Base-by-base conservation (phyloP, 1,140 invertebrate species). In the Polypedilum pembai region DNA sequence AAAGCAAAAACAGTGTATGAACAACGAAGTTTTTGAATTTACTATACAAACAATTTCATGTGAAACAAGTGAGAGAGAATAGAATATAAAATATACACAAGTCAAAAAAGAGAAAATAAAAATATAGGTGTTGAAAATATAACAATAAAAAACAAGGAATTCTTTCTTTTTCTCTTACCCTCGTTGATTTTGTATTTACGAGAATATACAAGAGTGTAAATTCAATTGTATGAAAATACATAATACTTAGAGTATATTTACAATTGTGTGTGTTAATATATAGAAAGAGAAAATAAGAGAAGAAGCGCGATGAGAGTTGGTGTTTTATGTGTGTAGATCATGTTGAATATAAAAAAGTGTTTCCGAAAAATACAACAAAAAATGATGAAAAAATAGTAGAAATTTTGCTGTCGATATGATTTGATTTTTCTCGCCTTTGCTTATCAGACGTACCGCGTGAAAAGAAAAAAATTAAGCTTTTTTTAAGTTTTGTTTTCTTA, bases 371-470 rank as follows among this genome's bases (percentile, higher is more conserved):
- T 5, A 33, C 24, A 33, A 33, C 24, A 33, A 33, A 33, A 33
- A 33, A 33, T 33, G 24, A 33, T 33, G 24, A 69, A 69, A 69
- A 20, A 69, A 69, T 69, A 69, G 65, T 69, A 18, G 65, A 69
- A 69, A 69, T 69, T 69, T 69, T 69, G 65, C 65, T 69, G 65
- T 69, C 65, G 65, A 69, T 69, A 20, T 21, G 65, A 20, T 69
- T 69, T 69, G 65, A 69, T 69, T 69, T 69, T 69, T 69, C 17
- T 69, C 65, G 65, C 45, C 45, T 56, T 56, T n/a, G n/a, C 45
- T 56, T 56, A 56, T 56, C 45, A 56, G 45, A 56, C 45, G 45
- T 56, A n/a, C 45, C 45, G 45, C 45, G 45, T n/a, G 45, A n/a
- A n/a, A 56, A 56, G n/a, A 15, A 15, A 8, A 56, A 56, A 56